Evolutionary conservation across 2,888 invertebrate genomes (phyloP).

Genomic region (Julus scanicus): DNA sequence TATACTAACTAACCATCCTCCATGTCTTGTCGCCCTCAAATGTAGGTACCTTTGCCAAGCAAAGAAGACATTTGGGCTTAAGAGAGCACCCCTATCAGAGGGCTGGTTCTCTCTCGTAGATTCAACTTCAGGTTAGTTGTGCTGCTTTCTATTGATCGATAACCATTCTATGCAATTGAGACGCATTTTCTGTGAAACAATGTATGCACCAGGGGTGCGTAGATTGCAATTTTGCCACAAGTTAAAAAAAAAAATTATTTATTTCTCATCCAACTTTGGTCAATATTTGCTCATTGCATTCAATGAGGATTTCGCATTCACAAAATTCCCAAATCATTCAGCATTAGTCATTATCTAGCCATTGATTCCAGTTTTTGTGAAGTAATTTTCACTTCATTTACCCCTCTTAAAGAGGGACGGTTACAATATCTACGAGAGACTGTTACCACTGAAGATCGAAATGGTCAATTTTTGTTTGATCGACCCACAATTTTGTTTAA

Average conservation of each 20-base stretch:
- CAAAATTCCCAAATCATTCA: background rate
- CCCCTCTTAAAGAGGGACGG: background rate
- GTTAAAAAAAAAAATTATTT: background rate
- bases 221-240: conserved; percentile 9
- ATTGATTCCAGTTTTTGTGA: conserved; percentile 42
- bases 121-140: conserved; percentile 58
- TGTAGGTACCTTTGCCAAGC: conserved; percentile 85
- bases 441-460: background rate
- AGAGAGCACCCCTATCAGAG: conserved; percentile 99
- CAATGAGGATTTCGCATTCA: background rate
- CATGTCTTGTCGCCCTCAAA: conserved; percentile 56
- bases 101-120: conserved; percentile 82
- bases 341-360: background rate
- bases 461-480: background rate
- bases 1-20: conserved; percentile 49
- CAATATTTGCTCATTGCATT: background rate
- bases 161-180: conserved; percentile 37
- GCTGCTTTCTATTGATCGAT: conserved; percentile 48
- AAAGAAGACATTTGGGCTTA: conserved; percentile 85
- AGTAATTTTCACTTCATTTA: conserved; percentile 28
- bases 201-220: conserved; percentile 7
- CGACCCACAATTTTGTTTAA: background rate
- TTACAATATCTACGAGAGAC: conserved; percentile 15
- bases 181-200: conserved; percentile 18
- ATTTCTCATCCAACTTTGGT: conserved; percentile 42